Base-by-base conservation (phyloP, 2,797 vertebrate genomes). In the Loriculus beryllinus region DNA sequence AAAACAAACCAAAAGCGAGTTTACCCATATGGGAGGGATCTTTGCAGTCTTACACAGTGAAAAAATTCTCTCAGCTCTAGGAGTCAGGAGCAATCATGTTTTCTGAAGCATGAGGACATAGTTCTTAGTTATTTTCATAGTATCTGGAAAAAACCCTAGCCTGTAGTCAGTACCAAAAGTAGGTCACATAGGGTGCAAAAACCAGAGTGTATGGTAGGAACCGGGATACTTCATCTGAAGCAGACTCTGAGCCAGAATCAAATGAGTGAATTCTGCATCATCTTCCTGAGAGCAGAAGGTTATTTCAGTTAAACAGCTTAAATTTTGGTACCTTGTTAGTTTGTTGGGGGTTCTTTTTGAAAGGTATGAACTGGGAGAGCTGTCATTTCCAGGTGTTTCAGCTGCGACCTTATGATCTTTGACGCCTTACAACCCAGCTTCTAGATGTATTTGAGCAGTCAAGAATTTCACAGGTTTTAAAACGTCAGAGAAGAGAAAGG, bases 401-500 rank as follows among this genome's bases (percentile, higher is more conserved):
- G 28, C 18, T 51, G 4, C 1, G 49, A 43, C 1, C 18, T 29
- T 6, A n/a, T 7, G 48, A 2, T 17, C 3, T 1, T 37, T 3
- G 72, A 15, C 9, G 12, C 62, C 28, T 25, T 5, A 21, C 20
- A 48, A 6, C 2, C 17, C 8, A 22, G 7, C 33, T 49, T 54
- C 40, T 8, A 3, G 8, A 9, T 5, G 26, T 1, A 9, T 20
- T 21, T 6, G 9, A 52, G 7, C 4, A 7, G 4, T 42, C 17
- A 6, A 15, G 15, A 22, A 20, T 12, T 22, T 10, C 47, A 12
- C 40, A 0, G 4, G 29, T 54, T 64, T 20, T 7, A 4, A 59
- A n/a, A 21, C 1, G 25, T 7, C 82, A 9, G 28, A 5, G 54
- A 65, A 31, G 9, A 31, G 7, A n/a, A 12, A 18, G 17, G 19